Evolutionary conservation across 2,797 vertebrate species (phyloP).

Genomic region (Mus spretus): DNA sequence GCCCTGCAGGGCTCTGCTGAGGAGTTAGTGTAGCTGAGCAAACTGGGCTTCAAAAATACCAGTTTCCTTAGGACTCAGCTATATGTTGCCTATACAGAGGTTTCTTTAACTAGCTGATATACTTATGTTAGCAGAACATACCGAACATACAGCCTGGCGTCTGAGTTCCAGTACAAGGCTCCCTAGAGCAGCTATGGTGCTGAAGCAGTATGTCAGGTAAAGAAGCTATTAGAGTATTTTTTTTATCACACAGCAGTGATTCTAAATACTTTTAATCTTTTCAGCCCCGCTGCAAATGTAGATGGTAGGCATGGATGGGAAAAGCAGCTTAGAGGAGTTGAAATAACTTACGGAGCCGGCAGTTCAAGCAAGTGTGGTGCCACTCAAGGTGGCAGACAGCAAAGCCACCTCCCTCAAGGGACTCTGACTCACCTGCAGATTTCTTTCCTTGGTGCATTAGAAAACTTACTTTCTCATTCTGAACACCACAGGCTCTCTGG

Average conservation of each 20-base stretch:
- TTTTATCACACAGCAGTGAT: not conserved
- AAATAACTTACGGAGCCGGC: not conserved
- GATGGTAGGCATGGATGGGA: no score
- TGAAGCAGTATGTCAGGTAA: not conserved
- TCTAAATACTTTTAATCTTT: not conserved
- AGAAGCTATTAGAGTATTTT: not conserved
- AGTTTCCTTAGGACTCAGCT: not conserved
- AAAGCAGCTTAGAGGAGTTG: not conserved
- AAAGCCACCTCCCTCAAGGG: not conserved
- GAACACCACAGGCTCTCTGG: not conserved
- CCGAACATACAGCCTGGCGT: not conserved
- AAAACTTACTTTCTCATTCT: not conserved
- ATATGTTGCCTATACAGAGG: not conserved
- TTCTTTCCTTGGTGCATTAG: not conserved
- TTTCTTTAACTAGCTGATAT: not conserved
- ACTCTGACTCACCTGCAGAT: no score
- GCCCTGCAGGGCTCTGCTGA: not conserved
- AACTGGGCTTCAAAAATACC: not conserved
- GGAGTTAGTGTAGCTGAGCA: not conserved
- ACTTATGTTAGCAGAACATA: not conserved
- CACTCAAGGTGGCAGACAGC: not conserved
- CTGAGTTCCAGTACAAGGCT: not conserved
- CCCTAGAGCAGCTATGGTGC: not conserved
- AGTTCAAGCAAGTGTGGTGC: not conserved
- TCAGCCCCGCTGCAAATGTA: not conserved